Conservation (phyloP, 2,888 invertebrate species). For the Aleiodes alternator region DNA sequence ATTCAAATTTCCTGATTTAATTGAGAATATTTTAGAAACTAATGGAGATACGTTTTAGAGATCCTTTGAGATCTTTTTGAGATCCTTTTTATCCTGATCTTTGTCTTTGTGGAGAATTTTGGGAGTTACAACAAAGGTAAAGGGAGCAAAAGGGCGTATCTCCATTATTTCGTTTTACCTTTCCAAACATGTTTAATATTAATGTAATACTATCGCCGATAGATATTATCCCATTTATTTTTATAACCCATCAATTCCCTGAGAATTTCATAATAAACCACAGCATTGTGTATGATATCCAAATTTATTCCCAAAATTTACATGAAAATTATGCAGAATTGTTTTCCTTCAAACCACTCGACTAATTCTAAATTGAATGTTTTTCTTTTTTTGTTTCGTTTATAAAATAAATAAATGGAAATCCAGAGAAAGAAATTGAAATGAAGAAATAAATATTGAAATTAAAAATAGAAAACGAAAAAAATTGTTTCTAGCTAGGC, state of each 20-base stretch:
- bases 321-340: slow-evolving; percentile 34
- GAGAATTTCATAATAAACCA: slow-evolving; percentile 13
- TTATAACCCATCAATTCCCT: neutral
- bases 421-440: slow-evolving; percentile 6
- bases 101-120: too few relatives aligned
- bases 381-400: neutral
- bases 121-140: too few relatives aligned
- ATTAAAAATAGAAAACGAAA: slow-evolving; percentile 30
- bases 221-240: neutral
- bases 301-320: slow-evolving; percentile 16
- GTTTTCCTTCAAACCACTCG: slow-evolving; percentile 13
- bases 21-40: too few relatives aligned
- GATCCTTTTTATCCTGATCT: too few relatives aligned
- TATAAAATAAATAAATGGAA: slow-evolving; percentile 3
- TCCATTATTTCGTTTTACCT: too few relatives aligned
- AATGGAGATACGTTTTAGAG: too few relatives aligned
- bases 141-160: too few relatives aligned
- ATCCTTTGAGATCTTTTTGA: too few relatives aligned
- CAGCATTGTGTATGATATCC: too few relatives aligned
- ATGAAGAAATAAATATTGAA: slow-evolving; percentile 31
- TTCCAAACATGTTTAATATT: too few relatives aligned
- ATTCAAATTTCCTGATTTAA: too few relatives aligned
- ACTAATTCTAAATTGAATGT: neutral
- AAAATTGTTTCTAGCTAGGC: neutral
- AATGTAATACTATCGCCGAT: too few relatives aligned